Evolutionary conservation across 2,113 vertebrate genomes (phyloP), one percentile per base, ranked within the genome.

Genomic region (Alligator mississippiensis): DNA sequence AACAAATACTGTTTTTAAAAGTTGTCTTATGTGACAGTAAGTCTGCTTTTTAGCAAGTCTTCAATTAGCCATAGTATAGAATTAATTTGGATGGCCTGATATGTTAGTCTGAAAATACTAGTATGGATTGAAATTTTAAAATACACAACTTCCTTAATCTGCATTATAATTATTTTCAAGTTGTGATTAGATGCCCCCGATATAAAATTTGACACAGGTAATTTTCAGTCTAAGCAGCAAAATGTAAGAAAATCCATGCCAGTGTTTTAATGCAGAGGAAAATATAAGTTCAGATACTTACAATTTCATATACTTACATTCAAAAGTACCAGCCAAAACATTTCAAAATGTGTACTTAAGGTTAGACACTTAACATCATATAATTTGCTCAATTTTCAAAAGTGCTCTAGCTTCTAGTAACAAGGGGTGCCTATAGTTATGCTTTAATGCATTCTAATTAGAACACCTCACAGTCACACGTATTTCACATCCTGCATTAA

Each of bases 211-310:
- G 77, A 77, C 15, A 10, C 91, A 90, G n/a, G 84, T 91, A 90
- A 94, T 92, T 92, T 27, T 84, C 38, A 68, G 78, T 96, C 60
- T 89, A 92, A 93, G 93, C 28, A 47, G 24, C 21, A 95, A 18
- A 83, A 15, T 27, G 60, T 68, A 89, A 95, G 11, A 84, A 95
- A 94, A 93, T 30, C 1, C 62, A 38, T 78, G 74, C 89, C 24
- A 59, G 1, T 80, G 15, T 82, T 91, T 94, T 84, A 8, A 11
- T 66, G 77, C 16, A 25, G 76, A 38, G 5, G 58, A 91, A 81
- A 90, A 25, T 19, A 87, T 61, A 84, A 75, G 12, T 1, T 1
- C 22, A 82, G 7, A 34, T 34, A 34, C 34, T 34, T 34, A 34
- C 0, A 18, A 80, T 82, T 88, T 18, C n/a, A 62, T 19, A 70